Base-by-base conservation (phyloP, 2,888 invertebrate species). In the Lasiommata megera region DNA sequence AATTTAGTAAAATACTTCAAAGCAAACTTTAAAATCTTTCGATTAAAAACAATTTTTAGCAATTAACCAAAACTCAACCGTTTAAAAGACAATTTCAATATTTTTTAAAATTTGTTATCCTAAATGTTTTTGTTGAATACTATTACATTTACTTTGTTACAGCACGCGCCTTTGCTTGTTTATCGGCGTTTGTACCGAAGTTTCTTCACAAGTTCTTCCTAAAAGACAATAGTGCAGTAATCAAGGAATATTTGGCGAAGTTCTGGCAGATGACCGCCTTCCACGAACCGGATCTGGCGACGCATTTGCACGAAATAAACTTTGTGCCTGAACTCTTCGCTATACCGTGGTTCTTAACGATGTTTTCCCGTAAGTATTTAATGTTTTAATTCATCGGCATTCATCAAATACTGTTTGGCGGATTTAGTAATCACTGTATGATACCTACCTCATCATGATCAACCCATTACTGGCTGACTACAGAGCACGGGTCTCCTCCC, bases 271-370 rank as follows among this genome's bases (percentile, higher is more conserved):
- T 99, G 74, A 95, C 98, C 43, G 96, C 98, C 37, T 99, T 97
- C 83, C 98, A 99, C 77, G 99, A 99, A 81, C 98, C 99, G 0
- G 92, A 94, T 58, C 84, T 99, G 58, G 96, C 97, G 1, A 96
- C 96, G 76, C 99, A 99, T 84, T 91, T 99, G 47, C 94, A 95
- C 71, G 94, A 95, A 12, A 99, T 99, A 67, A 97, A 95, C 74
- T 99, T 99, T 80, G 97, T 96, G 67, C 99, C 99, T 0, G 99
- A 99, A 84, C 92, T 99, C 12, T 99, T 99, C 85, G 98, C 99
- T 16, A 99, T 99, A 80, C 99, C 99, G 0, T 99, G 99, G 99
- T 99, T 99, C 81, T 92, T 99, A 34, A 99, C 99, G 6, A 98
- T 99, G 97, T 99, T 98, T 89, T 98, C 98, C 58, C 98, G 98